Evolutionary conservation across 2,888 invertebrate species (phyloP).

Genomic region (Agrenia bidenticulata): DNA sequence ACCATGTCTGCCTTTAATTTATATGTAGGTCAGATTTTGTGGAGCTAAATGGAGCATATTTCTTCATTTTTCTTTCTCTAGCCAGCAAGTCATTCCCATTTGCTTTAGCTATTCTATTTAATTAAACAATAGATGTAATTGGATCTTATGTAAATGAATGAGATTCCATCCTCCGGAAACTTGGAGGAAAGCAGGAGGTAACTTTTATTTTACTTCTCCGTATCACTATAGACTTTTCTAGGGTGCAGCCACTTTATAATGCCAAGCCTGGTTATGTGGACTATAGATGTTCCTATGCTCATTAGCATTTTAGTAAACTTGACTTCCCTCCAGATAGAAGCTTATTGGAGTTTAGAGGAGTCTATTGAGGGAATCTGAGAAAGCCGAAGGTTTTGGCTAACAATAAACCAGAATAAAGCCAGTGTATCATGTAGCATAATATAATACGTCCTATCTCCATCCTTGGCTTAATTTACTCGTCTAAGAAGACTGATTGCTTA

Average conservation of each 20-base stretch:
- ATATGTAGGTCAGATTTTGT: conserved; percentile 14
- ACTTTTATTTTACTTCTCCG: no score
- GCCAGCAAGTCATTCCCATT: neutral
- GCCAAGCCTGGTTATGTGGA: neutral
- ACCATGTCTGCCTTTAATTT: neutral
- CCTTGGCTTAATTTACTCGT: neutral
- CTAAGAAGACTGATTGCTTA: neutral
- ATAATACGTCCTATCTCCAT: neutral
- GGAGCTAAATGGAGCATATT: conserved; percentile 5
- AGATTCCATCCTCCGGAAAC: neutral
- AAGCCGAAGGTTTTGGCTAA: neutral
- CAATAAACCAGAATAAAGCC: neutral
- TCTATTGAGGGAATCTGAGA: neutral
- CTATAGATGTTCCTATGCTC: neutral
- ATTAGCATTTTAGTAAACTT: neutral
- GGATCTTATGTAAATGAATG: conserved; percentile 18
- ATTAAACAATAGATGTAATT: conserved; percentile 20
- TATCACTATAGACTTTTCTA: no score
- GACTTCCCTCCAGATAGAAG: no score
- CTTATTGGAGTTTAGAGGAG: no score
- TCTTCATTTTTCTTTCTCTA: conserved; percentile 11
- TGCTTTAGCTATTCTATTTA: conserved; percentile 13
- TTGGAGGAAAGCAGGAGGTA: no score
- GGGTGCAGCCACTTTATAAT: no score
- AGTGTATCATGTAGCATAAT: no score